Percentiles rank a stretch among this genome's conserved stretches.
These are phyloP conservation scores for Drosophila punjabiensis DNA, from an alignment of 1,140 invertebrate species.

Conservation along the genomic window DNA sequence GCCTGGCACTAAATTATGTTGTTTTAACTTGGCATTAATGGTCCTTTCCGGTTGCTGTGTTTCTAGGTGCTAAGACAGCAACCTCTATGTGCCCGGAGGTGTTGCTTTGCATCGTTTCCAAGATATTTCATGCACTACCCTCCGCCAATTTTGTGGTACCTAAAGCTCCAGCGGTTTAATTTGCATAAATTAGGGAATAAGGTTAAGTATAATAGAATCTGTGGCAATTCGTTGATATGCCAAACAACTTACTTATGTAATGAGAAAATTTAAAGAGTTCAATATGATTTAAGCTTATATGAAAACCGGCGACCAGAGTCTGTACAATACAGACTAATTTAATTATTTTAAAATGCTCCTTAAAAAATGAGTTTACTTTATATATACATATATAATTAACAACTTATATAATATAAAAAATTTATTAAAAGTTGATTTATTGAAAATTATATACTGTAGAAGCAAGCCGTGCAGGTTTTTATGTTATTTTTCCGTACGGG, in stretches of 20 bases:
- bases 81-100: conserved; percentile 68
- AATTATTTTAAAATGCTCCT: neutral
- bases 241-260: neutral
- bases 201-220: conserved; percentile 6
- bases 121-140: conserved; percentile 2
- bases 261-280: neutral
- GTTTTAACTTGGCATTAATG: conserved; percentile 72
- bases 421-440: neutral
- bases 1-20: conserved; percentile 70
- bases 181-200: conserved; percentile 59
- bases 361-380: neutral
- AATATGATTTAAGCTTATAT: neutral
- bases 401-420: neutral
- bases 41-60: conserved; percentile 37
- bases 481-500: neutral
- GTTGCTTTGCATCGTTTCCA: conserved; percentile 10
- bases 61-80: conserved; percentile 8
- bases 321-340: neutral
- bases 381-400: neutral
- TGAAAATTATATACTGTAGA: neutral
- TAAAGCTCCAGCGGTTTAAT: conserved; percentile 1
- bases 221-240: neutral
- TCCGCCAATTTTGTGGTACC: neutral
- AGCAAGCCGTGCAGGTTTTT: neutral
- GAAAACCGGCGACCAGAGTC: neutral